phyloP scores from a whole-genome alignment of 1,140 invertebrate genomes.

The Luehdorfia chinensis region DNA sequence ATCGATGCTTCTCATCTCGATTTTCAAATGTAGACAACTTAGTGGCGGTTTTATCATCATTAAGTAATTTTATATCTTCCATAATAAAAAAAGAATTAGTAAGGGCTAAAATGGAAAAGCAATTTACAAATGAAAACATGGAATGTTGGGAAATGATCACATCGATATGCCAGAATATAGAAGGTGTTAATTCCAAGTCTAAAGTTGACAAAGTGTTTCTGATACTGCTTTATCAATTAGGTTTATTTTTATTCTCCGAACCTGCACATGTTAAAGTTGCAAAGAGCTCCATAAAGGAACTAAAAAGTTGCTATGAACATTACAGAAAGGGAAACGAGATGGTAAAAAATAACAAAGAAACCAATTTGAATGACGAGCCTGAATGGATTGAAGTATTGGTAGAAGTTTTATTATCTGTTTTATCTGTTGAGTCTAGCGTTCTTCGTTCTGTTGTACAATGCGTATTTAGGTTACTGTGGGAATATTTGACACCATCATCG shows the following conservation, averaged over 20 bases:
- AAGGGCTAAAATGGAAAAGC: constrained; percentile 64
- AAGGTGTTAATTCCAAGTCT: constrained; percentile 58
- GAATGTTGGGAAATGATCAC: constrained; percentile 81
- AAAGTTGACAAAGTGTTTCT: constrained; percentile 79
- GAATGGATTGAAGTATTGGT: constrained; percentile 88
- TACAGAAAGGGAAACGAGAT: constrained; percentile 64
- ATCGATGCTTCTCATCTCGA: constrained; percentile 80
- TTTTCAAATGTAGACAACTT: constrained; percentile 80
- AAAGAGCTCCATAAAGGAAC: constrained; percentile 81
- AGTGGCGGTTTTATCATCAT: constrained; percentile 75
- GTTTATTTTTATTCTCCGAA: constrained; percentile 84
- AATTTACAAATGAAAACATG: constrained; percentile 76
- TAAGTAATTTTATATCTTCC: constrained; percentile 77
- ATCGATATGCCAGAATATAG: constrained; percentile 62
- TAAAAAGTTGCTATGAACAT: constrained; percentile 83
- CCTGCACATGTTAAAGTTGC: constrained; percentile 79
- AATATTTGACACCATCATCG: constrained; percentile 81
- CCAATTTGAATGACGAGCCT: constrained; percentile 76
- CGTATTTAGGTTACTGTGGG: constrained; percentile 85
- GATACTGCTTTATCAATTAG: constrained; percentile 83
- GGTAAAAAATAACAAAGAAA: constrained; percentile 49
- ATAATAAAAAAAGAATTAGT: constrained; percentile 71
- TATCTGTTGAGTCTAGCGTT: constrained; percentile 83
- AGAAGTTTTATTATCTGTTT: constrained; percentile 85
- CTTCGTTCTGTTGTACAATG: constrained; percentile 82